Evolutionary conservation across 2,888 invertebrate genomes (phyloP).

Genomic region (Conchocele bisecta): DNA sequence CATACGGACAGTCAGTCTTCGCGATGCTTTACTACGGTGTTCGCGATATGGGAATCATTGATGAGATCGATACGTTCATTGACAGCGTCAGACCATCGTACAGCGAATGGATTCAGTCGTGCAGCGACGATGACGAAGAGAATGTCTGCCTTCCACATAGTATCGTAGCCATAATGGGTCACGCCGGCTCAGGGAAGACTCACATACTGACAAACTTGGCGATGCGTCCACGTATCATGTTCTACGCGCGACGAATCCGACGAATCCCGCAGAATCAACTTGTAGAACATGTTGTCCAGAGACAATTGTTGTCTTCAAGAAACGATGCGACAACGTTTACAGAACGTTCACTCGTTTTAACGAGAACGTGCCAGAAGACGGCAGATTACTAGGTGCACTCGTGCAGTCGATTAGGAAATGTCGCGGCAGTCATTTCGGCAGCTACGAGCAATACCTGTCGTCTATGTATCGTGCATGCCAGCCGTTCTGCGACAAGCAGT

Average conservation of each 20-base stretch:
- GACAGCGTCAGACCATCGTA: too few species aligned
- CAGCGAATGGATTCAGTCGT: too few species aligned
- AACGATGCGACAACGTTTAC: conserved; percentile 6
- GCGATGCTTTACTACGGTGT: conserved; percentile 13
- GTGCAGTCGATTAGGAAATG: too few species aligned
- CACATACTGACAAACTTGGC: conserved; percentile 17
- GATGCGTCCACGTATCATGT: conserved; percentile 13
- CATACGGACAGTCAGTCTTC: not conserved
- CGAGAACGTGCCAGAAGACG: too few species aligned
- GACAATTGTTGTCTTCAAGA: not conserved
- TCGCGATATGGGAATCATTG: conserved; percentile 15
- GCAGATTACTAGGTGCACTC: too few species aligned
- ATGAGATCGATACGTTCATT: not conserved
- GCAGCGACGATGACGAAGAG: too few species aligned
- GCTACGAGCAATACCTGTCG: too few species aligned
- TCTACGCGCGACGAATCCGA: too few species aligned
- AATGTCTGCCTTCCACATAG: conserved; percentile 1
- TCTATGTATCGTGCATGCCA: too few species aligned
- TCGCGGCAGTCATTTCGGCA: conserved; percentile 6
- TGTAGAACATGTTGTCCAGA: too few species aligned
- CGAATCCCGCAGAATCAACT: too few species aligned
- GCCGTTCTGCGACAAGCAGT: conserved; percentile 7
- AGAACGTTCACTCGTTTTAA: conserved; percentile 17
- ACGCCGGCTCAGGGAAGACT: conserved; percentile 25
- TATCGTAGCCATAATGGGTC: conserved; percentile 17